A percentile compares a stretch with the other conserved stretches of the same genome.
Conservation (phyloP, 1,140 invertebrate species). For the Procambarus virginalis region DNA sequence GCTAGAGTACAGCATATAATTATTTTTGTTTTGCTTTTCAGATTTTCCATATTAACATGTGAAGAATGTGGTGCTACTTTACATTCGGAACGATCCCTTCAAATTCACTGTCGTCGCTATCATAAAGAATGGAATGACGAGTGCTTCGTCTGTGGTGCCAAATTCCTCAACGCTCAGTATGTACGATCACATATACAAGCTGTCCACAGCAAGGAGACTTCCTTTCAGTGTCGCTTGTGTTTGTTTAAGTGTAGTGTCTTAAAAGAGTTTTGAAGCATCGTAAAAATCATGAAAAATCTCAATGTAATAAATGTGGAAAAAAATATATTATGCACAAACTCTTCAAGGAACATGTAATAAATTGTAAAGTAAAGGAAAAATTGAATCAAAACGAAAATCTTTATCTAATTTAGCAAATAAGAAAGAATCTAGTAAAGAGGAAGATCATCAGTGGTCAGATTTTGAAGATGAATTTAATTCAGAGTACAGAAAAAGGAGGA, state of each 20-base stretch:
- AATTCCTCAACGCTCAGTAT: constrained; percentile 27
- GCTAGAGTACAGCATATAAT: no score
- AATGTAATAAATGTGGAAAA: constrained; percentile 45
- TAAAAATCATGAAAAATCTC: constrained; percentile 22
- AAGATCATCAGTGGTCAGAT: background rate
- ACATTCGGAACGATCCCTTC: constrained; percentile 44
- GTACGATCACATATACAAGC: constrained; percentile 35
- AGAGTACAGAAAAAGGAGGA: background rate
- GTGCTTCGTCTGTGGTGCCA: constrained; percentile 37
- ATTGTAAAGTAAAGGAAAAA: constrained; percentile 11
- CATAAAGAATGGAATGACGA: constrained; percentile 48
- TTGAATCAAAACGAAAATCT: background rate
- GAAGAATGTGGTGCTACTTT: constrained; percentile 37
- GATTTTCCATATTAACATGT: constrained; percentile 16
- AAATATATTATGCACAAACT: constrained; percentile 27
- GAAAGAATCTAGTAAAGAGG: background rate
- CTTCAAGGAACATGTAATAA: constrained; percentile 16
- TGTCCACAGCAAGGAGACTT: background rate
- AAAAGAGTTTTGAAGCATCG: constrained; percentile 33
- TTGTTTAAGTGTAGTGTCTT: background rate
- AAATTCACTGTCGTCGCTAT: constrained; percentile 29
- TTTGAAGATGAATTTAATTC: background rate
- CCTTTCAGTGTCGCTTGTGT: constrained; percentile 42
- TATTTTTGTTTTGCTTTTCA: background rate
- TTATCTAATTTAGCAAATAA: background rate